phyloP scores from a whole-genome alignment of 2,797 vertebrate species.

The Calcarius lapponicus region DNA sequence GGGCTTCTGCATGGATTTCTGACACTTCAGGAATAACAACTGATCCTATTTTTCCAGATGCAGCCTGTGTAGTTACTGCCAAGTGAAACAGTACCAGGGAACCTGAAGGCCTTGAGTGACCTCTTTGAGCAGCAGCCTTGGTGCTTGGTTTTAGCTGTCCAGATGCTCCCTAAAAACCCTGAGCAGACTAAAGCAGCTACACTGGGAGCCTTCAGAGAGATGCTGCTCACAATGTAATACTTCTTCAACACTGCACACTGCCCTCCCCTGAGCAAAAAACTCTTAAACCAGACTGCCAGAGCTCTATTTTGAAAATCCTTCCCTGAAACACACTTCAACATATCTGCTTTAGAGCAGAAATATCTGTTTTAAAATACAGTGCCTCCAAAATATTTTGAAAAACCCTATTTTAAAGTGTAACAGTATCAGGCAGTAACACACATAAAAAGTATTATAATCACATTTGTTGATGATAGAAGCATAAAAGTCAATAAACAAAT shows the following conservation, averaged over 20 bases:
- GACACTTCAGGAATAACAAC: background rate
- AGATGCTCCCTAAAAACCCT: background rate
- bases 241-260: background rate
- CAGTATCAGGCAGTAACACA: background rate
- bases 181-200: background rate
- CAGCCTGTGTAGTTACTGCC: background rate
- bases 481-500: conserved; percentile 10
- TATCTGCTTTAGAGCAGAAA: background rate
- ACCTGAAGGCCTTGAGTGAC: background rate
- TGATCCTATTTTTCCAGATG: background rate
- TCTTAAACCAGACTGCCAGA: background rate
- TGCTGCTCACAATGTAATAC: background rate
- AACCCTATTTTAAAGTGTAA: background rate
- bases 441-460: background rate
- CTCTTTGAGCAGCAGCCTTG: background rate
- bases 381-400: background rate
- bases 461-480: background rate
- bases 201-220: background rate
- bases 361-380: background rate
- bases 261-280: background rate
- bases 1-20: background rate
- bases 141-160: background rate
- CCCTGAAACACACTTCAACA: background rate
- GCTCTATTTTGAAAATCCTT: background rate
- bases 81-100: background rate